A percentile compares a stretch with the other conserved stretches of the same genome.
These are phyloP conservation scores for Triops longicaudatus DNA, from an alignment of 1,140 invertebrate species.

Conservation along the genomic window DNA sequence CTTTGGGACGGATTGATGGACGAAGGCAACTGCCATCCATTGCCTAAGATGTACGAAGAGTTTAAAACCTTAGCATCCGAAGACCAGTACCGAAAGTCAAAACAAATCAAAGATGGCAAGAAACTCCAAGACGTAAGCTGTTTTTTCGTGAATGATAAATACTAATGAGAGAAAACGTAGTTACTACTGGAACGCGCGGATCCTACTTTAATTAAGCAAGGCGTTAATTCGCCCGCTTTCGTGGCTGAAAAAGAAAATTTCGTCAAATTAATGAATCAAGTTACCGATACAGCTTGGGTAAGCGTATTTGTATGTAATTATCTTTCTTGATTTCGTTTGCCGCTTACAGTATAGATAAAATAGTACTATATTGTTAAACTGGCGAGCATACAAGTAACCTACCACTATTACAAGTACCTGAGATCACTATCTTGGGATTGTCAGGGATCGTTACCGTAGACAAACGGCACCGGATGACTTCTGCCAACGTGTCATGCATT, in stretches of 20 bases:
- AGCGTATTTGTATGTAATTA: not conserved
- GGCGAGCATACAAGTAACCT: too few relatives aligned
- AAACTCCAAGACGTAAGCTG: not conserved
- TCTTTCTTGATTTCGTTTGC: too few relatives aligned
- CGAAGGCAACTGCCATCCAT: not conserved
- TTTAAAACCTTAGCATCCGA: not conserved
- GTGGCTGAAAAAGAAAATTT: not conserved
- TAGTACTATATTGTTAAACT: too few relatives aligned
- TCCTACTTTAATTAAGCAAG: not conserved
- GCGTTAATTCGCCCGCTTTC: not conserved
- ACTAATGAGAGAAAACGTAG: not conserved
- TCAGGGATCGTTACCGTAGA: too few relatives aligned
- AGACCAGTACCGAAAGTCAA: not conserved
- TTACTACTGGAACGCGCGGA: not conserved
- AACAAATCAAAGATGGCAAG: not conserved
- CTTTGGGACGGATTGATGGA: not conserved
- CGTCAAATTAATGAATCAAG: slow-evolving; percentile 4
- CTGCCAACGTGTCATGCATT: too few relatives aligned
- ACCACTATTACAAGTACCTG: too few relatives aligned
- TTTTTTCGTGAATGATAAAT: not conserved
- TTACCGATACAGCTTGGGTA: not conserved
- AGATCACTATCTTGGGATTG: too few relatives aligned
- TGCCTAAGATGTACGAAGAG: not conserved
- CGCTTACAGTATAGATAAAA: too few relatives aligned
- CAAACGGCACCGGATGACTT: too few relatives aligned